Evolutionary conservation across 2,888 invertebrate genomes (phyloP), one percentile per base, ranked within the genome.

Genomic region (Apodemia hepburni): DNA sequence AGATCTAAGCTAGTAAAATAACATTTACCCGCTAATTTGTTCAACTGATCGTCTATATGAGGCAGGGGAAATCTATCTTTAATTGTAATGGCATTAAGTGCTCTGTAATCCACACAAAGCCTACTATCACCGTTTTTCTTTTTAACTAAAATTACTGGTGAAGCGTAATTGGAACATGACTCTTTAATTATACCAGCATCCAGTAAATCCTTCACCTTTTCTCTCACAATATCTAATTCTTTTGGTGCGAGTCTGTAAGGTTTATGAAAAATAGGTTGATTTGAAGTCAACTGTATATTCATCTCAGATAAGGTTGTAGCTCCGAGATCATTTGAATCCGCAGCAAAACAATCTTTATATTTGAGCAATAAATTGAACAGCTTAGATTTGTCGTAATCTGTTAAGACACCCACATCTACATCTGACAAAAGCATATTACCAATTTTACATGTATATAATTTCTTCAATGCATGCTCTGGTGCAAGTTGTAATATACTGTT

Each of bases 91-190:
- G 67, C 61, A 47, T 74, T 73, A 8, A 74, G 45, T 0, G 65
- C 69, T 0, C 73, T 63, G 54, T 72, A 73, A 42, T 74, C 75
- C 12, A 72, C 65, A 57, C 73, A 75, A 1, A 74, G 49, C 3
- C 75, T 64, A 47, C 61, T 63, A 3, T 72, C 72, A 0, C 73
- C 68, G n/a, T 69, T 68, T 59, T 73, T 72, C 35, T 73, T 73
- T 27, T 67, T 69, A 0, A 71, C 71, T 5, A 73, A 54, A 9
- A 75, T 68, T 0, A 72, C 64, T 2, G 72, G 72, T 8, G 67
- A 71, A 15, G 73, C 70, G 61, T 66, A 73, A 51, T 61, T 59
- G 2, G 73, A 73, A 8, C 67, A 66, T 0, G 71, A 72, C 38
- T 71, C 70, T 58, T 60, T 64, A 3, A 74, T 71, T 18, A 76